phyloP scores from a whole-genome alignment of 2,113 vertebrate species.

The Acanthisitta chloris region DNA sequence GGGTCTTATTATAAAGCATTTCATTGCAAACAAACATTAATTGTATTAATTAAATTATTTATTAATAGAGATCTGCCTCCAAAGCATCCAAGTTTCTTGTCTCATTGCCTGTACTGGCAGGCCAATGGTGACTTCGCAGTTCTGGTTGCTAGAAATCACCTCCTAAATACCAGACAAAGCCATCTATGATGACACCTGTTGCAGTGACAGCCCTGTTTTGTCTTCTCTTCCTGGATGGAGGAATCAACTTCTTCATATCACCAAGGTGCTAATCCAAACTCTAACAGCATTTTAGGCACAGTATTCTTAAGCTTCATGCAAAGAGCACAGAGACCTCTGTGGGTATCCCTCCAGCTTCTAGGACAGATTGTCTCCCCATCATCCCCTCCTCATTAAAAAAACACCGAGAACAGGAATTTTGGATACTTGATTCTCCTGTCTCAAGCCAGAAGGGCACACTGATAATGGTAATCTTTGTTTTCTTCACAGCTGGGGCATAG shows the following conservation, averaged over 20 bases:
- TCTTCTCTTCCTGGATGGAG: neutral
- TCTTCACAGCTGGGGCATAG: neutral
- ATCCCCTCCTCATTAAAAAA: neutral
- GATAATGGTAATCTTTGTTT: slow-evolving; percentile 29
- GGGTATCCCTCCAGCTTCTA: neutral
- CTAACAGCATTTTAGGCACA: neutral
- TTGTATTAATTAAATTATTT: neutral
- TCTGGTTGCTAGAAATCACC: neutral
- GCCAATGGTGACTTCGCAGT: neutral
- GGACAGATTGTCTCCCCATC: neutral
- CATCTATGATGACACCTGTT: neutral
- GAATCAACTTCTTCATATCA: neutral
- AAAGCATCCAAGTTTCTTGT: neutral
- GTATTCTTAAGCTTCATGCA: neutral
- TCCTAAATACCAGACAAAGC: neutral
- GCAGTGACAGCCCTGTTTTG: neutral
- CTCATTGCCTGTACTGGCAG: neutral
- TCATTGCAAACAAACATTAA: neutral
- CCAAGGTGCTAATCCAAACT: neutral
- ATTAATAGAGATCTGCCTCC: neutral
- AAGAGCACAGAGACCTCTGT: neutral
- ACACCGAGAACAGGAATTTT: neutral
- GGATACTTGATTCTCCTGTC: neutral
- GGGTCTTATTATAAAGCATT: neutral
- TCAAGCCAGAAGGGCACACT: slow-evolving; percentile 15